These are phyloP conservation scores for Eucriotettix oculatus DNA, from an alignment of 2,888 invertebrate species.

Conservation along the genomic window DNA sequence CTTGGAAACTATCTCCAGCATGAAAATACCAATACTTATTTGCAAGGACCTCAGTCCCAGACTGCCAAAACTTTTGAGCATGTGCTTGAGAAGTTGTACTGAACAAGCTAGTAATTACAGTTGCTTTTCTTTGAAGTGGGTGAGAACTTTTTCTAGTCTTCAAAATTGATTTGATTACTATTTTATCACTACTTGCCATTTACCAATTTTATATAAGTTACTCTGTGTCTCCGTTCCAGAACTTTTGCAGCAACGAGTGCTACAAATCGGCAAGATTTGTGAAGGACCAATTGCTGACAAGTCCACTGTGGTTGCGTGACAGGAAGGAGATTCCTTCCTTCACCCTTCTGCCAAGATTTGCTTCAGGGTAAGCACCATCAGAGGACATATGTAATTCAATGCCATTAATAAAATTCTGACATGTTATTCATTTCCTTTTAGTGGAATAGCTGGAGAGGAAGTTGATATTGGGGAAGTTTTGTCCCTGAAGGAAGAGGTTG, in stretches of 20 bases:
- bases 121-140: background rate
- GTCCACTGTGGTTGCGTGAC: conserved; percentile 70
- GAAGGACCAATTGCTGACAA: conserved; percentile 61
- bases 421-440: conserved; percentile 8
- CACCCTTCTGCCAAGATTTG: conserved; percentile 30
- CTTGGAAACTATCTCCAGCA: too few relatives aligned
- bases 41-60: background rate
- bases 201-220: too few relatives aligned
- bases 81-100: background rate
- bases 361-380: background rate
- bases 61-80: background rate
- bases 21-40: background rate
- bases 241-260: conserved; percentile 69
- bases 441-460: conserved; percentile 7
- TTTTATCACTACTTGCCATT: too few relatives aligned
- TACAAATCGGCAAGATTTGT: conserved; percentile 64
- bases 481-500: background rate
- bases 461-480: background rate
- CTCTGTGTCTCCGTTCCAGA: conserved; percentile 25
- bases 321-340: conserved; percentile 46
- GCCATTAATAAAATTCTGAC: background rate
- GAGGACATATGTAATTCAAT: background rate
- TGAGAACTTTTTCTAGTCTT: too few relatives aligned
- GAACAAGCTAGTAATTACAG: background rate
- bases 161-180: too few relatives aligned